Percentiles rank a stretch among this genome's conserved stretches.
phyloP scores from a whole-genome alignment of 2,888 invertebrate genomes.

The Ganaspis brasiliensis region DNA sequence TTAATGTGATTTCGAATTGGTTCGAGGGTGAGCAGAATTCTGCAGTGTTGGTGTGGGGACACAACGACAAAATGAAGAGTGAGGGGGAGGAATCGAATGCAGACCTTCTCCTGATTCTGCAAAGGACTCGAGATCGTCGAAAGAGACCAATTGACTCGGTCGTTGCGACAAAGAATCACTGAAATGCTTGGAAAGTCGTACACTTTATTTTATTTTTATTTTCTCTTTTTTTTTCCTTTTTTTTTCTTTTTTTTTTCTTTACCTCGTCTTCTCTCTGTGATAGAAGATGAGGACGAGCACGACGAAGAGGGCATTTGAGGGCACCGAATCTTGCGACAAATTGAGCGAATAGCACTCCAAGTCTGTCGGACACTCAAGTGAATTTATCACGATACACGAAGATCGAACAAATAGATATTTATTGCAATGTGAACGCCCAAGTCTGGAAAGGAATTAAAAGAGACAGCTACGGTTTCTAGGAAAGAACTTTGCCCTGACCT shows the following conservation, averaged over 20 bases:
- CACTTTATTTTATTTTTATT: constrained; percentile 5
- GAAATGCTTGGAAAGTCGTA: constrained; percentile 57
- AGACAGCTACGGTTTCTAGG: background rate
- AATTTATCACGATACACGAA: constrained; percentile 33
- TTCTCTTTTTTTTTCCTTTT: background rate
- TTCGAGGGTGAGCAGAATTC: constrained; percentile 57
- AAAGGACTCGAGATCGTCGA: constrained; percentile 58
- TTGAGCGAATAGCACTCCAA: constrained; percentile 45
- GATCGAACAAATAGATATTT: constrained; percentile 35
- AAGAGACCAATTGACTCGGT: constrained; percentile 69
- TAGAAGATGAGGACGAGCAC: background rate
- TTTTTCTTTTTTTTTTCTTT: background rate
- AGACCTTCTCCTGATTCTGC: constrained; percentile 49
- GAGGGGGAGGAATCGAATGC: constrained; percentile 55
- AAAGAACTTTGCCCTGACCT: constrained; percentile 18
- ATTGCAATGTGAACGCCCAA: constrained; percentile 33
- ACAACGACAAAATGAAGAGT: constrained; percentile 42
- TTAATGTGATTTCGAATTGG: constrained; percentile 76
- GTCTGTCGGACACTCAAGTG: constrained; percentile 29
- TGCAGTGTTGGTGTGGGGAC: constrained; percentile 47
- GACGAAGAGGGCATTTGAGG: background rate
- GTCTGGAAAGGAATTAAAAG: constrained; percentile 31
- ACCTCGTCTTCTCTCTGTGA: constrained; percentile 2
- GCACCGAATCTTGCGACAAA: constrained; percentile 49
- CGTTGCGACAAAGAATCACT: constrained; percentile 66